Percentiles rank a stretch among this genome's conserved stretches.
These are phyloP conservation scores for Mythimna albipuncta DNA, from an alignment of 2,888 invertebrate genomes.

Conservation along the genomic window DNA sequence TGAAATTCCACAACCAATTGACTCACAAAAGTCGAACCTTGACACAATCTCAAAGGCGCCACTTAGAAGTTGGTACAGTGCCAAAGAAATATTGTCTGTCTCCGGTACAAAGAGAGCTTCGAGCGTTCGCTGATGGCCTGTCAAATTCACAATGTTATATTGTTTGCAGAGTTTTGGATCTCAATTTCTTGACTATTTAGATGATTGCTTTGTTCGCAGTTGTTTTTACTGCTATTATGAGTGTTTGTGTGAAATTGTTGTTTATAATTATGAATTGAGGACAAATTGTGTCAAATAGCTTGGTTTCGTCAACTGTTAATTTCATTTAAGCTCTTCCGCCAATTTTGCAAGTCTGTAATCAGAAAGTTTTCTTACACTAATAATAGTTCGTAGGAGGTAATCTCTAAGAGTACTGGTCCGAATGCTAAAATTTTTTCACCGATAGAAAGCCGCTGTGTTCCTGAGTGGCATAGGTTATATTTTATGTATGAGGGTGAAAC, in stretches of 20 bases:
- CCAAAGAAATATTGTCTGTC: conserved; percentile 60
- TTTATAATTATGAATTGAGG: background rate
- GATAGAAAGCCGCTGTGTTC: no score
- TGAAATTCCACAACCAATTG: conserved; percentile 32
- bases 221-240: no score
- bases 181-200: conserved; percentile 30
- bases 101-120: conserved; percentile 45
- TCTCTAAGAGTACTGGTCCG: no score
- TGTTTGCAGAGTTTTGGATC: conserved; percentile 41
- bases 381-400: no score
- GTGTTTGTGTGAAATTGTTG: no score
- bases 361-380: background rate
- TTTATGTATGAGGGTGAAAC: no score
- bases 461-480: no score
- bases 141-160: conserved; percentile 56
- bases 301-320: background rate
- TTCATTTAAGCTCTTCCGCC: background rate
- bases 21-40: conserved; percentile 58
- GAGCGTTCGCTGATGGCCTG: conserved; percentile 36
- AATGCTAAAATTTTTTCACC: no score
- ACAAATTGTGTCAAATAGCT: background rate
- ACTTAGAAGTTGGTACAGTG: conserved; percentile 62
- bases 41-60: conserved; percentile 56
- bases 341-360: background rate
- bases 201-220: conserved; percentile 36